phyloP scores from a whole-genome alignment of 1,140 invertebrate species.

The Ceratina japonica region DNA sequence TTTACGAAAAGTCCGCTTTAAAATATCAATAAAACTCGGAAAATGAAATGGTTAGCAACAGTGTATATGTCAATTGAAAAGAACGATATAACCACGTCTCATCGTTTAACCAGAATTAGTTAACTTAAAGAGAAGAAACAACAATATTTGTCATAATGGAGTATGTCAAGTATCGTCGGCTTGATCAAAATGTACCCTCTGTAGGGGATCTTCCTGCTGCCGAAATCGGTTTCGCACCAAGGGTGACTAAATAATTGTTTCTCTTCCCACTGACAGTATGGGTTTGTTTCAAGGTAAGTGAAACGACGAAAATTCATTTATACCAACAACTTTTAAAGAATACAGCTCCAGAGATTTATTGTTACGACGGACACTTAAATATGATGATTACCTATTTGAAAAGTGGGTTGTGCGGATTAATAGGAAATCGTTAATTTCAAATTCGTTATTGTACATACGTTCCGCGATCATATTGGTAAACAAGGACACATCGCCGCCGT shows the following conservation, averaged over 20 bases:
- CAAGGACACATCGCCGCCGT: no score
- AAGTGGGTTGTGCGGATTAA: no score
- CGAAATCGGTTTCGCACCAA: slow-evolving; percentile 56
- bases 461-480: no score
- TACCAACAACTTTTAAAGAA: not conserved
- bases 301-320: not conserved
- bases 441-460: no score
- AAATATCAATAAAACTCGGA: slow-evolving; percentile 27
- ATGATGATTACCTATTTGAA: no score
- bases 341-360: no score
- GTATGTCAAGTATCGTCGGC: slow-evolving; percentile 61
- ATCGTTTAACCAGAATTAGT: not conserved
- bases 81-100: not conserved
- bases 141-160: slow-evolving; percentile 41
- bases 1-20: not conserved
- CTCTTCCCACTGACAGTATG: slow-evolving; percentile 40
- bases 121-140: not conserved
- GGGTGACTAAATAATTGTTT: slow-evolving; percentile 59
- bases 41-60: not conserved
- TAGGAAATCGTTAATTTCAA: no score
- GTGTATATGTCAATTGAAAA: not conserved
- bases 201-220: slow-evolving; percentile 35
- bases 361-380: no score
- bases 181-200: slow-evolving; percentile 58
- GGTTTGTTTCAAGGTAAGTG: slow-evolving; percentile 57